Evolutionary conservation across 64 coral and sea anemone species (phyloP), one percentile per base, ranked within the genome.

Genomic region (Trachythela sp.): DNA sequence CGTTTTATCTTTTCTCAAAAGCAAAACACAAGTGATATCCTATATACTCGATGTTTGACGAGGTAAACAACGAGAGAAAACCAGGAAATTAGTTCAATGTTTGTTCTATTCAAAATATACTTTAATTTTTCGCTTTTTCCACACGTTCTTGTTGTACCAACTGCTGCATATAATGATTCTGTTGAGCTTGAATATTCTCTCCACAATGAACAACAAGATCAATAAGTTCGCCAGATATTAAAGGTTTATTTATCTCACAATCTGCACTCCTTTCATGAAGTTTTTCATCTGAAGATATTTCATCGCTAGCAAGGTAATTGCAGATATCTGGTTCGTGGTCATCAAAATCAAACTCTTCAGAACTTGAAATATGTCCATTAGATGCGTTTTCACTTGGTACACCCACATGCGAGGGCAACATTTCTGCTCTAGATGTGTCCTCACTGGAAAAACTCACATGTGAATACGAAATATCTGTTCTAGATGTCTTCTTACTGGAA

Each of bases 321-420:
- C 42, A 2, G 13, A 37, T 30, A 13, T 37, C 75, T 80, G 75
- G 75, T 37, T 80, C 75, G 35, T 37, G 37, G 8, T 80, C 75
- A 38, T 80, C 75, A 39, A 80, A 80, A 39, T 80, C 75, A 38
- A 80, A 80, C 33, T 80, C 75, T 13, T 80, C 75, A 29, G 75
- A 35, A 37, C 31, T 39, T 80, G 20, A 30, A 6, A 10, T 29
- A 35, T 29, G 37, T 15, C 20, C 7, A 80, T 64, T 45, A 6
- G 42, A 6, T 45, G 4, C 42, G 42, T 11, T 18, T 27, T 64
- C 24, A 20, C 2, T 4, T 6, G 5, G 26, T 8, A 27, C 0
- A 64, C 18, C 18, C 24, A 64, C 20, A 64, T 20, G 18, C 7
- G 17, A 26, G 26, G 20, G 22, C 22, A 20, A 52, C 13, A 52